Conservation (phyloP, 2,797 vertebrate species). For the Rhodeus uyekii region DNA sequence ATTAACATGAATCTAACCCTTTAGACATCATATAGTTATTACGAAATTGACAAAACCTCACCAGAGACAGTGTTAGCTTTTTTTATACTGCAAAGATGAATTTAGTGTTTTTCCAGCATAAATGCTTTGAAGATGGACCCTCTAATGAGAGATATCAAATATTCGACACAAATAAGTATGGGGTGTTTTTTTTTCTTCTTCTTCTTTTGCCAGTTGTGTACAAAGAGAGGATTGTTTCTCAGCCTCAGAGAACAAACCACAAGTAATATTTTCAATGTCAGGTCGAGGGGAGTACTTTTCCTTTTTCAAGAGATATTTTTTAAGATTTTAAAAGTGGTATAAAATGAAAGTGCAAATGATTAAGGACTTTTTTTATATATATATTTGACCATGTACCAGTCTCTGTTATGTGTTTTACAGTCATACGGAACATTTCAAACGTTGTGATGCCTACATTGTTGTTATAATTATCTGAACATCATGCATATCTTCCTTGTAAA, state of each 20-base stretch:
- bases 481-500: conserved; percentile 72
- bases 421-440: conserved; percentile 70
- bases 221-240: conserved; percentile 67
- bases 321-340: conserved; percentile 76
- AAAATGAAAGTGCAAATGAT: conserved; percentile 74
- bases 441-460: conserved; percentile 55
- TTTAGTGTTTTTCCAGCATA: conserved; percentile 88
- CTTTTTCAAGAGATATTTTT: conserved; percentile 80
- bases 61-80: conserved; percentile 75
- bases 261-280: conserved; percentile 74
- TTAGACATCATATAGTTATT: conserved; percentile 92
- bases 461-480: conserved; percentile 69
- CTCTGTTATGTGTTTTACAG: conserved; percentile 75
- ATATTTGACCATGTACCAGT: conserved; percentile 73
- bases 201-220: conserved; percentile 77
- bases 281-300: conserved; percentile 70
- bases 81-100: conserved; percentile 77
- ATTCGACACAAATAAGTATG: conserved; percentile 72
- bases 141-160: conserved; percentile 83
- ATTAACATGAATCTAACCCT: conserved; percentile 92
- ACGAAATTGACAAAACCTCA: conserved; percentile 78
- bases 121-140: conserved; percentile 80
- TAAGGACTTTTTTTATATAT: conserved; percentile 86
- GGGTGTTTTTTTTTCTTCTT: conserved; percentile 71
- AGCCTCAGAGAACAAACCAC: conserved; percentile 68